Evolutionary conservation across 2,888 invertebrate species (phyloP).

Genomic region (Caenorhabditis drosophilae): DNA sequence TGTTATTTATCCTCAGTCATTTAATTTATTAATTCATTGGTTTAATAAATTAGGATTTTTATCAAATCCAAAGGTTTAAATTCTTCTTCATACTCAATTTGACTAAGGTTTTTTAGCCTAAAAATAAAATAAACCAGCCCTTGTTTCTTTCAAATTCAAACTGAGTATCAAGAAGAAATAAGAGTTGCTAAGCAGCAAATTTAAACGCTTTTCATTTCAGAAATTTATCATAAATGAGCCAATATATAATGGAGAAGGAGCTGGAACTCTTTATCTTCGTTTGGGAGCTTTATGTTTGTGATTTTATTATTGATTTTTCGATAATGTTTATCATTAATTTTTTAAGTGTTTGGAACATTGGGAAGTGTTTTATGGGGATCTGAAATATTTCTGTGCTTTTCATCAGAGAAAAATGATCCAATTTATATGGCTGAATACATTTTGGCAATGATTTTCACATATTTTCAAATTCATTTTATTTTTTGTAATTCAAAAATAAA

Average conservation of each 20-base stretch:
- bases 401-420: constrained; percentile 12
- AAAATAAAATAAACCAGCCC: no score
- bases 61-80: not conserved
- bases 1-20: constrained; percentile 54
- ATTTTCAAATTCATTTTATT: constrained; percentile 68
- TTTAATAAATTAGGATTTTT: no score
- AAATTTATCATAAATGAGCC: constrained; percentile 36
- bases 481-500: constrained; percentile 67
- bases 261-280: constrained; percentile 57
- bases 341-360: constrained; percentile 59
- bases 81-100: not conserved
- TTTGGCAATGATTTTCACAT: constrained; percentile 62
- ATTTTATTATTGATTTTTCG: no score
- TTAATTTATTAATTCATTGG: no score
- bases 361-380: constrained; percentile 62
- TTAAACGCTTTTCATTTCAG: constrained; percentile 11
- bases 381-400: constrained; percentile 57
- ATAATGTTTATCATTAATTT: no score
- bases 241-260: constrained; percentile 53
- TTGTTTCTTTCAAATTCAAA: no score
- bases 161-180: no score
- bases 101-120: not conserved
- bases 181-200: no score
- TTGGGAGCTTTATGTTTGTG: constrained; percentile 59
- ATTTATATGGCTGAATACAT: constrained; percentile 56